Evolutionary conservation across 2,797 vertebrate species (phyloP), one percentile per base, ranked within the genome.

Genomic region (Denticeps clupeoides): DNA sequence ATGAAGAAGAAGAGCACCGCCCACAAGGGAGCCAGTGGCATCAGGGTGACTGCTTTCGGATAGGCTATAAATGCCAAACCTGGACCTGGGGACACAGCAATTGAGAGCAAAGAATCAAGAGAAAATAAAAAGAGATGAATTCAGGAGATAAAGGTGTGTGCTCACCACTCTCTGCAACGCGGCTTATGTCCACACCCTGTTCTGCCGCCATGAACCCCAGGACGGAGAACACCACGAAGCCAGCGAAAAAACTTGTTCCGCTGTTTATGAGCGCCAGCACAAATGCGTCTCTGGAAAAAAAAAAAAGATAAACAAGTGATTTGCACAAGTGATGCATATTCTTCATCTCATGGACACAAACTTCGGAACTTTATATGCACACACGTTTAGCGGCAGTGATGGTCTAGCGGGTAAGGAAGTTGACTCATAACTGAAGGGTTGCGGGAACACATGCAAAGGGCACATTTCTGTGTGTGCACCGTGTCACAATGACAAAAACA

Each of bases 1-100:
- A 88, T 88, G 58, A 86, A 83, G 75, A 88, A 88, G 77, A 88
- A 88, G 12, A 88, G 78, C 6, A 83, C 83, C 8, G 86, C 85
- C 86, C 86, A 88, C 51, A 88, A 65, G 0, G 85, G 86, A 1
- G 86, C 84, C 55, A 87, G 61, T 44, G 86, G 86, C 86, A 88
- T 88, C 65, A 88, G 76, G 13, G 86, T 84, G 51, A 88, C 86
- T 31, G 86, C 86, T 69, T 88, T 88, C n/a, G 86, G 86, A 59
- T 88, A 88, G 8, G 85, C 86, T 55, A 88, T 88, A 55, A 88
- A 88, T 4, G 84, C 85, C 70, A 88, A 60, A 50, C 86, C 86
- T 23, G 86, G 86, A 70, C 86, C 86, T 88, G 70, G n/a, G n/a
- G n/a, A n/a, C n/a, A n/a, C n/a, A n/a, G n/a, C n/a, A n/a, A n/a